Evolutionary conservation across 2,888 invertebrate genomes (phyloP).

Genomic region (Clistopyga incitator): DNA sequence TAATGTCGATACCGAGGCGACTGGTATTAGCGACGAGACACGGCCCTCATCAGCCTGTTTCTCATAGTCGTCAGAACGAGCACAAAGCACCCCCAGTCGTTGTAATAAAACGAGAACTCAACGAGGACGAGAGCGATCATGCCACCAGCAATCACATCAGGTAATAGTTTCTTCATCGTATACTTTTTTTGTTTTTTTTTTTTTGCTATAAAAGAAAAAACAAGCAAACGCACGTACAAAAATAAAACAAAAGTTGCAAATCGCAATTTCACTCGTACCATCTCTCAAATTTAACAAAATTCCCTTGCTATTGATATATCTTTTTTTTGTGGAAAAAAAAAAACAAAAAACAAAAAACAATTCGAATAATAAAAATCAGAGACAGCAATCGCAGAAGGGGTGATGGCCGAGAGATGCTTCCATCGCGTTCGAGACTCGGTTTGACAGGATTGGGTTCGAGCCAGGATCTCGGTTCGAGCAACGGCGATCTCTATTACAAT

Average conservation of each 20-base stretch:
- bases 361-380: constrained; percentile 81
- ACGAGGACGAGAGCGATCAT: constrained; percentile 91
- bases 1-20: constrained; percentile 99
- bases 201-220: too few species aligned
- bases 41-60: constrained; percentile 81
- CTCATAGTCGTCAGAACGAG: constrained; percentile 85
- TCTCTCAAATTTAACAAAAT: too few species aligned
- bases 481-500: constrained; percentile 93
- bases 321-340: too few species aligned
- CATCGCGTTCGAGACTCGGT: constrained; percentile 91
- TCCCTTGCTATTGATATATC: too few species aligned
- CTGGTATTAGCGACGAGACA: constrained; percentile 97
- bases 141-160: constrained; percentile 82
- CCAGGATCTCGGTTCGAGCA: constrained; percentile 85
- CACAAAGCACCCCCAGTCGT: constrained; percentile 96
- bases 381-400: constrained; percentile 88
- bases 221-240: too few species aligned
- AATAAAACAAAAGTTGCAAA: too few species aligned
- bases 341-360: constrained; percentile 8
- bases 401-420: constrained; percentile 92
- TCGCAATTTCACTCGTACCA: too few species aligned
- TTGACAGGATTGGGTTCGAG: constrained; percentile 85
- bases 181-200: too few species aligned
- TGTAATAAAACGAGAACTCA: constrained; percentile 94
- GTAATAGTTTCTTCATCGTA: constrained; percentile 70